Evolutionary conservation across 2,113 vertebrate genomes (phyloP).

Genomic region (Alosa alosa): DNA sequence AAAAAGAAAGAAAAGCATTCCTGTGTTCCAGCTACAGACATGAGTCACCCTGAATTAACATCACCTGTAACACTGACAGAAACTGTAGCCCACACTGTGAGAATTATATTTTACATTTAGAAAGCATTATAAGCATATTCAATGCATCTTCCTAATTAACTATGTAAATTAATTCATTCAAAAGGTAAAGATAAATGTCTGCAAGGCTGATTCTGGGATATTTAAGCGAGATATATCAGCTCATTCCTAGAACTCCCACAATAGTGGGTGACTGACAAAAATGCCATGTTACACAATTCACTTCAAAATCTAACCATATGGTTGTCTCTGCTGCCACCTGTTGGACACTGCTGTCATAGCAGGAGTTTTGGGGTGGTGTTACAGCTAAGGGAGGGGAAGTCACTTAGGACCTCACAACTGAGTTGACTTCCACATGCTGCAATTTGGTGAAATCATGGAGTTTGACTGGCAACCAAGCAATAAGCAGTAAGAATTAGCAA

Average conservation of each 20-base stretch:
- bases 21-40: background rate
- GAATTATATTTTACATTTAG: background rate
- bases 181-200: too few relatives aligned
- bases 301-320: background rate
- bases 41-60: background rate
- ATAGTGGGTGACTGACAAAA: background rate
- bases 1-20: background rate
- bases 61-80: background rate
- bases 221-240: too few relatives aligned
- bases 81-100: background rate
- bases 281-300: background rate
- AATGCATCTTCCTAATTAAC: too few relatives aligned
- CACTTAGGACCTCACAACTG: too few relatives aligned
- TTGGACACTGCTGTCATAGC: background rate
- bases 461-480: background rate
- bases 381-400: background rate
- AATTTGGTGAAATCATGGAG: background rate
- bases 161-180: too few relatives aligned
- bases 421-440: background rate
- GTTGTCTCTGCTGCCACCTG: conserved; percentile 35
- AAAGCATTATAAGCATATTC: background rate
- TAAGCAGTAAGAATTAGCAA: background rate
- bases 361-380: background rate
- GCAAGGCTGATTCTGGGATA: too few relatives aligned
- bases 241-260: background rate